Base-by-base conservation (phyloP, 37 sponge, comb jelly and placozoan species). In the Chondrosia reniformis region DNA sequence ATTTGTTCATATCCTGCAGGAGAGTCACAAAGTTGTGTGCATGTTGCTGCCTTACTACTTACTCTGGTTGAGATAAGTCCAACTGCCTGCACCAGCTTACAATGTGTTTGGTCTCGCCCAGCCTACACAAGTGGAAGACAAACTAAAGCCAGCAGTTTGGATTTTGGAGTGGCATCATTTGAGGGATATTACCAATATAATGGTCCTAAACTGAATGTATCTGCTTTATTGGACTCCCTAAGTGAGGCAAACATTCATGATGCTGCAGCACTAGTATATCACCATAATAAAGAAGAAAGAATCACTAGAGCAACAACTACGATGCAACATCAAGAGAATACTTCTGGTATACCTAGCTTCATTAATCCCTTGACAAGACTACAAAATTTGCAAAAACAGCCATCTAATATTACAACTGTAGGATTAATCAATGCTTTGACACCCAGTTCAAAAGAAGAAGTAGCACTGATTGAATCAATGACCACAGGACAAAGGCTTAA, bases 61-160 rank as follows among this genome's bases (percentile, higher is more conserved):
- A 79, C 64, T 42, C 66, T 79, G 38, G 49, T 46, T 63, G 79
- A 79, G 42, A 33, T 79, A 31, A 79, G 65, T 19, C 65, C 38
- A 8, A 62, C 49, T 33, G 79, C 79, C 24, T 79, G 65, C 41
- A 79, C 79, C 13, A 79, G 65, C 63, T 4, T 79, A 45, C 45
- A 45, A n/a, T n/a, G n/a, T n/a, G n/a, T n/a, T n/a, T n/a, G n/a
- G n/a, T n/a, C n/a, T n/a, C n/a, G n/a, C n/a, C n/a, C n/a, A n/a
- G n/a, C n/a, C n/a, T n/a, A n/a, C n/a, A n/a, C n/a, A n/a, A n/a
- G n/a, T n/a, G n/a, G n/a, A n/a, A n/a, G n/a, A n/a, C n/a, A n/a
- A n/a, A n/a, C n/a, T n/a, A n/a, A n/a, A n/a, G n/a, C n/a, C n/a
- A n/a, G n/a, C n/a, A n/a, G n/a, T n/a, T n/a, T n/a, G n/a, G n/a